Conservation (phyloP, 2,888 invertebrate species). For the Galeopsomyia nigrocyanea region DNA sequence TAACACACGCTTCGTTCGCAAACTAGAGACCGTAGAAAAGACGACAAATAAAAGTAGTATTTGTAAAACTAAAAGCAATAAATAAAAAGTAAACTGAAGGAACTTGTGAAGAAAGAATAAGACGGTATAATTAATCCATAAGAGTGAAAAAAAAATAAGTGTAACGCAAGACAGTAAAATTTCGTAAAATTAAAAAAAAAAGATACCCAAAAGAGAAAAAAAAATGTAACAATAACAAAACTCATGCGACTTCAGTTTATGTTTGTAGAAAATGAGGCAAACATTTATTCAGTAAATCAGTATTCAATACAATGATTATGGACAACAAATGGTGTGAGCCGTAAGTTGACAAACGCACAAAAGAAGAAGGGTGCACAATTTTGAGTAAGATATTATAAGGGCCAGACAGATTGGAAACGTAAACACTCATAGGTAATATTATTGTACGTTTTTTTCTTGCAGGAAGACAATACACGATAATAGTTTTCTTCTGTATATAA, state of each 20-base stretch:
- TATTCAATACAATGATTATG: slow-evolving; percentile 56
- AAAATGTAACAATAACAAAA: slow-evolving; percentile 38
- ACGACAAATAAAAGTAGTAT: slow-evolving; percentile 16
- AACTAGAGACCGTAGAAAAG: slow-evolving; percentile 11
- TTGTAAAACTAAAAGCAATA: background rate
- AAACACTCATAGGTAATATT: slow-evolving; percentile 17
- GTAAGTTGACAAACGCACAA: slow-evolving; percentile 43
- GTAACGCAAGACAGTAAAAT: too few species aligned
- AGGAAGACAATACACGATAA: slow-evolving; percentile 15
- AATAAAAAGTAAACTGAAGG: slow-evolving; percentile 1
- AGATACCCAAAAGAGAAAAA: slow-evolving; percentile 17
- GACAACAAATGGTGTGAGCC: slow-evolving; percentile 50
- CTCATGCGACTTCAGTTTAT: slow-evolving; percentile 43
- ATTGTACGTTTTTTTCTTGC: slow-evolving; percentile 9
- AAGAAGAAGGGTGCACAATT: slow-evolving; percentile 31
- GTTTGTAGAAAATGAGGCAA: slow-evolving; percentile 49
- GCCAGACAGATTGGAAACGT: slow-evolving; percentile 9
- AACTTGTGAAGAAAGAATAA: slow-evolving; percentile 39
- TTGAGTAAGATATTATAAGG: slow-evolving; percentile 16
- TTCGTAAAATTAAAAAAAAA: background rate
- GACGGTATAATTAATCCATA: slow-evolving; percentile 8
- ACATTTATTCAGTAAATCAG: slow-evolving; percentile 58
- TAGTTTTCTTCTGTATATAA: slow-evolving; percentile 21
- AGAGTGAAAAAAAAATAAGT: background rate
- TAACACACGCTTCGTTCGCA: background rate